Percentiles rank a stretch among this genome's conserved stretches.
phyloP scores from a whole-genome alignment of 2,113 vertebrate genomes.

The Montifringilla adamsi region DNA sequence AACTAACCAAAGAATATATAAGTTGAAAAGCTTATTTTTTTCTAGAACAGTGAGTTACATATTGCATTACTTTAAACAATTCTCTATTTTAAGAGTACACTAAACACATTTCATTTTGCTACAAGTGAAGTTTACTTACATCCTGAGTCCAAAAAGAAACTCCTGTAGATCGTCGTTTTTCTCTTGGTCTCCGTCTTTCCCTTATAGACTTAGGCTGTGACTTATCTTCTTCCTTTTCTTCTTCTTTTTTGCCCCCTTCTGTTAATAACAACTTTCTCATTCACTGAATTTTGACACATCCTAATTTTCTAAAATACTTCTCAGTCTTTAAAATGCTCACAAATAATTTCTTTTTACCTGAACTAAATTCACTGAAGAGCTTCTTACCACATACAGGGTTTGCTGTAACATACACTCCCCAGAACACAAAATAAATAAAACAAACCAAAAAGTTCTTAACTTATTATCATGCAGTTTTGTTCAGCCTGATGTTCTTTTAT shows the following conservation, averaged over 20 bases:
- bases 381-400: not conserved
- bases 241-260: constrained; percentile 89
- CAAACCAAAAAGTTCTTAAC: not conserved
- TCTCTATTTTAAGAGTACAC: not conserved
- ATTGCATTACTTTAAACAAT: not conserved
- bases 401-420: not conserved
- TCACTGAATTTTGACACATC: not conserved
- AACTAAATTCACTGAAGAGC: not conserved
- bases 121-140: constrained; percentile 70
- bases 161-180: constrained; percentile 94
- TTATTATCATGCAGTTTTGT: not conserved
- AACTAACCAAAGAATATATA: not conserved
- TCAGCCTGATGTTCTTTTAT: not conserved
- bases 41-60: not conserved
- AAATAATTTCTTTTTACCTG: not conserved
- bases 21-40: not conserved
- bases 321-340: not conserved
- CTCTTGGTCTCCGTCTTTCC: constrained; percentile 92
- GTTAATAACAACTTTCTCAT: constrained; percentile 48
- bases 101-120: not conserved
- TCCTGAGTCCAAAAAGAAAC: constrained; percentile 93
- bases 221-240: constrained; percentile 96
- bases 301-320: not conserved
- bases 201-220: constrained; percentile 93
- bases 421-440: not conserved